Base-by-base conservation (phyloP, 2,888 invertebrate species). In the Yponomeuta plumbellus region DNA sequence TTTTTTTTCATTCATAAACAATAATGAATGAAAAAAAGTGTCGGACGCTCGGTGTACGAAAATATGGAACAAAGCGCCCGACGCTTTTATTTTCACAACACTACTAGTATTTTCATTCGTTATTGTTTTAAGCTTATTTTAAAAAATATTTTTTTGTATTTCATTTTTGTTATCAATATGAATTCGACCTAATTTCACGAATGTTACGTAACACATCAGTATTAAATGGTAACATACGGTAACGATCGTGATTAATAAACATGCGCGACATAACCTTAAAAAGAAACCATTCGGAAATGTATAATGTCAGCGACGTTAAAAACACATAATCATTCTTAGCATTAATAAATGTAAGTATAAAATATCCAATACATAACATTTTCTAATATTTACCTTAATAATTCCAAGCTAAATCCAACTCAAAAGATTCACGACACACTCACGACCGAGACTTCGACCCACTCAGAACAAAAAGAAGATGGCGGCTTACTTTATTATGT, bases 181-280 rank as follows among this genome's bases (percentile, higher is more conserved):
- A 57, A 57, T 57, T 11, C 57, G 57, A 11, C 57, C 57, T 57
- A 57, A 57, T 57, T 57, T 57, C 57, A 57, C 57, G 57, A 57
- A 57, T 57, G 57, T 57, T 57, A 57, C 57, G 57, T 57, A 57
- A 57, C 57, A 57, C 57, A 57, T 57, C 57, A 13, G 17, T 57
- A 57, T 11, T 17, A 57, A 6, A 57, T 57, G 57, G 57, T 57
- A 57, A 57, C 57, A 57, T 17, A 57, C 57, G 57, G 57, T 57
- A 57, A 57, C 57, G 57, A 57, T 57, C 57, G 57, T 57, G 57
- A 57, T 11, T 57, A 57, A 57, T 11, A 57, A 57, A 57, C 57
- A 57, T 17, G 57, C 57, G 57, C 57, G 57, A 57, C 57, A 57
- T 57, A 57, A 57, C 57, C 57, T 57, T 57, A 17, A 6, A 57